Percentiles rank a stretch among this genome's conserved stretches.
phyloP scores from a whole-genome alignment of 2,888 invertebrate genomes.

The Stomorhina lunata region DNA sequence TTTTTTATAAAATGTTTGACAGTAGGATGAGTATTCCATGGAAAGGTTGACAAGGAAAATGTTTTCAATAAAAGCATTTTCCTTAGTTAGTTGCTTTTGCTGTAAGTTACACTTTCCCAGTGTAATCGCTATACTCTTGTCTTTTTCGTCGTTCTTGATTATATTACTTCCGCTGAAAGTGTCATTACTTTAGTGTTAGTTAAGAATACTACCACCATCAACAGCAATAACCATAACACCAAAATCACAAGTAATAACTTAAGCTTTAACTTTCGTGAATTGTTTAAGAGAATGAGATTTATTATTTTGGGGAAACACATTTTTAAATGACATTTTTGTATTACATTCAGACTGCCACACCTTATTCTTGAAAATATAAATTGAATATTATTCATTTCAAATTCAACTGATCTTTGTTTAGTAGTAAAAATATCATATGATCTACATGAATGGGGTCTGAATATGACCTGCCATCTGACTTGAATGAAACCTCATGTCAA shows the following conservation, averaged over 20 bases:
- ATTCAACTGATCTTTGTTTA: no score
- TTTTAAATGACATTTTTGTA: conserved; percentile 14
- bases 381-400: no score
- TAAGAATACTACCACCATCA: conserved; percentile 32
- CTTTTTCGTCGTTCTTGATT: conserved; percentile 11
- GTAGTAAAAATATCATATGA: no score
- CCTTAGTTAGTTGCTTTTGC: no score
- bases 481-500: no score
- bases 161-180: conserved; percentile 47
- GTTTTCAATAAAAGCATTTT: no score
- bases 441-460: no score
- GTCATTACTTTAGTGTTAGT: conserved; percentile 55
- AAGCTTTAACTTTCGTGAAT: conserved; percentile 37
- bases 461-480: no score
- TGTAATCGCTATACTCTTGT: not conserved
- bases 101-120: no score
- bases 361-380: not conserved
- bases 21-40: no score
- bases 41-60: no score
- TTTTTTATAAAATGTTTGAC: no score
- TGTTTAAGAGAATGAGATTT: conserved; percentile 36
- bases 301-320: conserved; percentile 17
- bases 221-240: conserved; percentile 26
- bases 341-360: not conserved
- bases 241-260: conserved; percentile 55